Evolutionary conservation across 2,113 vertebrate species (phyloP).

Genomic region (Leiothrix lutea): DNA sequence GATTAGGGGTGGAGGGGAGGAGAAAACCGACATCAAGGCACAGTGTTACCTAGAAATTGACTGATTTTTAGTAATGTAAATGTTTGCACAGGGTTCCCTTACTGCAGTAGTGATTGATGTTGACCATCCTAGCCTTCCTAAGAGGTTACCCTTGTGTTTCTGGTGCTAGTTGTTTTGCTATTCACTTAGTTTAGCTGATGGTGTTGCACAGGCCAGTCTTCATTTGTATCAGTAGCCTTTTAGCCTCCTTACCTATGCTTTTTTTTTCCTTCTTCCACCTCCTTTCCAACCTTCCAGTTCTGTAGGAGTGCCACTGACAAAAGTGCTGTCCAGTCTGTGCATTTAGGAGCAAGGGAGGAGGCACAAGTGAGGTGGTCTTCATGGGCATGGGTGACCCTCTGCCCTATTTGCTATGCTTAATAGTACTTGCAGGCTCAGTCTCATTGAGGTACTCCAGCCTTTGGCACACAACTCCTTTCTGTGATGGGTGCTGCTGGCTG

Average conservation of each 20-base stretch:
- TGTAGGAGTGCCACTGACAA: background rate
- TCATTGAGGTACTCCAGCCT: background rate
- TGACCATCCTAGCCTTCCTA: background rate
- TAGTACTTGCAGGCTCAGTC: background rate
- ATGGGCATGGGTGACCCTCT: background rate
- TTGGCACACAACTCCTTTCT: background rate
- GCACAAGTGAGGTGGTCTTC: background rate
- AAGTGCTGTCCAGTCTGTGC: background rate
- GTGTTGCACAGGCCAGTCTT: background rate
- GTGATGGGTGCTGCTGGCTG: background rate
- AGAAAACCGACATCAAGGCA: background rate
- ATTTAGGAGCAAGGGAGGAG: background rate
- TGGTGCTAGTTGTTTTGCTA: background rate
- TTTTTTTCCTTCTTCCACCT: background rate
- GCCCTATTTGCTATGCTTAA: rapidly evolving
- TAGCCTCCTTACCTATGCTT: background rate
- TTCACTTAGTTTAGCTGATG: background rate
- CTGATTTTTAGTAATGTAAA: background rate
- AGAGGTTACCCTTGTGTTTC: background rate
- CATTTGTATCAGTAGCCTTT: background rate
- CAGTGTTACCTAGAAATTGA: background rate
- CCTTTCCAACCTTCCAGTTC: background rate
- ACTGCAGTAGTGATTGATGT: rapidly evolving
- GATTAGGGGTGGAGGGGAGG: background rate
- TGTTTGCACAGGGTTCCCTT: background rate